These are phyloP conservation scores for Picathartes gymnocephalus DNA, from an alignment of 2,113 vertebrate species.

Conservation along the genomic window DNA sequence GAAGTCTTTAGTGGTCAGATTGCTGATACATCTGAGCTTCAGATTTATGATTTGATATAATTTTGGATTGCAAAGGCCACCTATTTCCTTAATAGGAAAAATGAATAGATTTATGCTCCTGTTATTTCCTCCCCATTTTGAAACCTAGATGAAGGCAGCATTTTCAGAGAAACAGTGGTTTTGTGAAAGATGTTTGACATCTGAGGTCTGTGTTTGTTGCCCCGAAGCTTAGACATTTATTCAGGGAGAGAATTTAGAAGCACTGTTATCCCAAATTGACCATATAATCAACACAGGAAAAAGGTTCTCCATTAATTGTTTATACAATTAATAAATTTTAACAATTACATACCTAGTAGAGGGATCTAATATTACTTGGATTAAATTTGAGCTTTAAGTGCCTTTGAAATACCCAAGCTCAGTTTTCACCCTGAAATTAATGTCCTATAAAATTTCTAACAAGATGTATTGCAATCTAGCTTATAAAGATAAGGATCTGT, in stretches of 20 bases:
- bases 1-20: not conserved
- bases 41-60: not conserved
- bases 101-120: not conserved
- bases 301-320: not conserved
- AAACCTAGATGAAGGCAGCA: not conserved
- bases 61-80: not conserved
- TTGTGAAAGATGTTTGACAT: not conserved
- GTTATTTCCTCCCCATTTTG: not conserved
- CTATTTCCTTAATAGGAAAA: not conserved
- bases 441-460: conserved; percentile 25
- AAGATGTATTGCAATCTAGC: conserved; percentile 22
- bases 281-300: not conserved
- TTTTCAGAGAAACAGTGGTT: not conserved
- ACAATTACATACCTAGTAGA: not conserved
- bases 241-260: not conserved
- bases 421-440: conserved; percentile 18
- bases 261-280: not conserved
- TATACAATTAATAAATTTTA: not conserved
- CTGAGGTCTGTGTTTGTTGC: not conserved
- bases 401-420: not conserved
- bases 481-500: conserved; percentile 56
- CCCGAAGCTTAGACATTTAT: not conserved
- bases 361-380: not conserved
- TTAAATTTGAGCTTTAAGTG: not conserved
- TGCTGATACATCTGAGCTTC: not conserved